These are phyloP conservation scores for Recurvirostra avosetta DNA, from an alignment of 2,113 vertebrate species.

Conservation along the genomic window DNA sequence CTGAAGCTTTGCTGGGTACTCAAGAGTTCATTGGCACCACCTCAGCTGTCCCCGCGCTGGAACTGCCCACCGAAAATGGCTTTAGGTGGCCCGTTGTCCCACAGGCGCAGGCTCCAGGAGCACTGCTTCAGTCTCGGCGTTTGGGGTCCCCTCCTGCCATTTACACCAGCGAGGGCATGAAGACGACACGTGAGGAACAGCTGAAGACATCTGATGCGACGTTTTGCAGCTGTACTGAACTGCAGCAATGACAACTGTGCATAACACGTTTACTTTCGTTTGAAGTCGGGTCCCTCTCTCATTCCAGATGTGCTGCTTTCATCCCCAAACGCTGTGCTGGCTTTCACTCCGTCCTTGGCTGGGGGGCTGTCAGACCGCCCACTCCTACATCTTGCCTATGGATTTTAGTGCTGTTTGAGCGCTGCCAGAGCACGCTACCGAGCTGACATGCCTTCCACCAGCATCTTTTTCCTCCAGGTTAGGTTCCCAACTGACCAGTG, in stretches of 20 bases:
- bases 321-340: not conserved
- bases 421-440: not conserved
- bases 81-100: not conserved
- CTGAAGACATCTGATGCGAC: not conserved
- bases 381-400: not conserved
- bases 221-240: not conserved
- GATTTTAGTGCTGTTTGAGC: not conserved
- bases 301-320: not conserved
- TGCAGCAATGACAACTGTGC: not conserved
- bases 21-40: not conserved
- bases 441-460: fast-evolving
- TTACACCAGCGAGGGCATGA: not conserved
- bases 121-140: not conserved
- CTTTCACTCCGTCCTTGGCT: not conserved
- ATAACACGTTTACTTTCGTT: not conserved
- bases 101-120: not conserved
- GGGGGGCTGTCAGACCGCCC: not conserved
- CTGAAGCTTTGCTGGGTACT: not conserved
- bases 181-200: not conserved
- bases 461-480: not conserved
- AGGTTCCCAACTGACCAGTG: not conserved
- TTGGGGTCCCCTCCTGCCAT: not conserved
- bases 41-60: not conserved
- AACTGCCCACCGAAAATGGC: not conserved
- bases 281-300: not conserved